Evolutionary conservation across 2,888 invertebrate genomes (phyloP).

Genomic region (Ichneumoninae sp.): DNA sequence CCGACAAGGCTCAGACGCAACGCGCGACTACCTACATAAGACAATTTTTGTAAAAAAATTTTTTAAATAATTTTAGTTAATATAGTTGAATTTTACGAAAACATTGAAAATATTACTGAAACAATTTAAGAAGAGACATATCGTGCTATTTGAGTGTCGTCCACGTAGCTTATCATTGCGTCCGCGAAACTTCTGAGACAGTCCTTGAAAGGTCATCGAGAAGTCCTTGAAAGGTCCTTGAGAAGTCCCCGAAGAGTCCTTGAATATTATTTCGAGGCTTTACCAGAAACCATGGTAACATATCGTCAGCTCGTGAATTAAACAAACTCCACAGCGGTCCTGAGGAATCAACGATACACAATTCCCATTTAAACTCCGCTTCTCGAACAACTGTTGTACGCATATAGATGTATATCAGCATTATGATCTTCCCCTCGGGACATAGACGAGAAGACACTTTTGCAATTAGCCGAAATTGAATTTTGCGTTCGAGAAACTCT

Average conservation of each 20-base stretch:
- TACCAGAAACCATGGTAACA: not conserved
- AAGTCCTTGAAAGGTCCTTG: not conserved
- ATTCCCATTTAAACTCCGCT: not conserved
- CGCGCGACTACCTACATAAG: too few species aligned
- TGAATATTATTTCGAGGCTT: not conserved
- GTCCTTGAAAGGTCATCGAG: too few species aligned
- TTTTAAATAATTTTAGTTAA: too few species aligned
- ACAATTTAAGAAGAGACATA: not conserved
- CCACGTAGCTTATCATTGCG: too few species aligned
- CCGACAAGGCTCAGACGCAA: too few species aligned
- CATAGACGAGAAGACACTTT: conserved; percentile 4
- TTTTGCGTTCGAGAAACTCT: conserved; percentile 25
- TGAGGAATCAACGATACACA: not conserved
- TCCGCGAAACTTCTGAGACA: too few species aligned
- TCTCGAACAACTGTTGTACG: not conserved
- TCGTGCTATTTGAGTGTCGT: too few species aligned
- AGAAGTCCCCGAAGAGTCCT: not conserved
- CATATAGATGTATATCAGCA: not conserved
- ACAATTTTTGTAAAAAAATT: too few species aligned
- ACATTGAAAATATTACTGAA: not conserved
- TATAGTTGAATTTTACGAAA: too few species aligned
- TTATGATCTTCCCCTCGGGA: not conserved
- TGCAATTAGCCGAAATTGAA: conserved; percentile 33
- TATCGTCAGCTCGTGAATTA: not conserved
- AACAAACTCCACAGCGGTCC: not conserved